Evolutionary conservation across 2,888 invertebrate genomes (phyloP), one percentile per base, ranked within the genome.

Genomic region (Aphrophora alni): DNA sequence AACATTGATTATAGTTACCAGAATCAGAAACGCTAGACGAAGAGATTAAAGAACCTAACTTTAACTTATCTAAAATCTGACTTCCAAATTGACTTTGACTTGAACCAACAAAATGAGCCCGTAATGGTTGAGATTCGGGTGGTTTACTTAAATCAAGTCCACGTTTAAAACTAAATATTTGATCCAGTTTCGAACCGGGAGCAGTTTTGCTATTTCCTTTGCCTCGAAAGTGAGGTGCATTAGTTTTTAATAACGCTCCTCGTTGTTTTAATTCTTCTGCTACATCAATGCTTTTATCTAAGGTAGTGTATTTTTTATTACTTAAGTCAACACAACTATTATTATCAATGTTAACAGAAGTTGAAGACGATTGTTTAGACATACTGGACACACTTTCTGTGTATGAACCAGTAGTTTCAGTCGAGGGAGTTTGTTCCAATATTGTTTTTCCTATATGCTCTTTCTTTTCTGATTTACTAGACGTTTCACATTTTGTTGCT

Each of bases 161-260:
- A 72, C 82, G 69, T 83, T 85, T 85, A 14, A 78, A 79, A 82
- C 82, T 82, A 27, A 85, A 83, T 24, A 85, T 85, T 80, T 84
- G 82, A 71, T 84, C 84, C 25, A 85, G 68, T 78, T 83, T 85
- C 68, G 84, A 83, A 3, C 84, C 82, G 14, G 82, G 82, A 59
- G 71, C 72, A 69, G 27, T 25, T 73, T 81, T 82, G 21, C 74
- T 59, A 33, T 70, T 80, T 70, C 74, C 44, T 25, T 71, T 77
- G 24, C 77, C 75, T 74, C 68, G 80, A 26, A 74, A 76, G 27
- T 38, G n/a, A 2, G 73, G 12, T 68, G 70, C 26, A 44, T 68
- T 75, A 12, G 17, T 77, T 77, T 82, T 82, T n/a, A 77, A 74
- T 44, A 82, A 74, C 12, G 80, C 75, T 70, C 69, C 69, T 51